Percentiles rank a stretch among this genome's conserved stretches.
Conservation (phyloP, 2,797 vertebrate species). For the Pelodytes ibericus region DNA sequence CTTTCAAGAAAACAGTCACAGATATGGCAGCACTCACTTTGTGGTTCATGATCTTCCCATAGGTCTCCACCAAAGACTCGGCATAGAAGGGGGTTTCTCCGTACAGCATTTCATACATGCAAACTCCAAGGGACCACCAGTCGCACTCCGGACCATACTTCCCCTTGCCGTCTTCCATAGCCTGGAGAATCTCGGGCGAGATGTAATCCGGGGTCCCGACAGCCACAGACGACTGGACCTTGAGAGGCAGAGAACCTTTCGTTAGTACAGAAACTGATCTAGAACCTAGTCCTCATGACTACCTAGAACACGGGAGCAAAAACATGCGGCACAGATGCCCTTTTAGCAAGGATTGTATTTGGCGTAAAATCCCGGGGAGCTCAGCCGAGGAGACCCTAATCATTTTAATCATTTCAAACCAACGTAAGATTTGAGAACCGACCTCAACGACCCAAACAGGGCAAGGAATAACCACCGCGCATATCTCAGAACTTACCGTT, state of each 20-base stretch:
- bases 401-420: too few relatives aligned
- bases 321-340: too few relatives aligned
- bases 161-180: conserved; percentile 98
- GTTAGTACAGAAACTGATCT: too few relatives aligned
- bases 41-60: conserved; percentile 99
- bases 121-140: conserved; percentile 99
- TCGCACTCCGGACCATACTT: conserved; percentile 98
- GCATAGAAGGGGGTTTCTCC: conserved; percentile 99
- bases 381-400: too few relatives aligned
- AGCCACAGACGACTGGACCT: conserved; percentile 98
- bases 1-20: too few relatives aligned
- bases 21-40: conserved; percentile 81
- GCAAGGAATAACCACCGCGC: too few relatives aligned
- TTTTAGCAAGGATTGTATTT: too few relatives aligned
- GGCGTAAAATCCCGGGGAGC: too few relatives aligned
- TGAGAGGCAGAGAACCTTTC: conserved; percentile 51
- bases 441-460: too few relatives aligned
- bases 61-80: conserved; percentile 97
- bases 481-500: conserved; percentile 78
- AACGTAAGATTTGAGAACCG: too few relatives aligned
- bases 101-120: conserved; percentile 99
- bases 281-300: too few relatives aligned
- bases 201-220: conserved; percentile 98
- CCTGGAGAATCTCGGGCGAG: conserved; percentile 97
- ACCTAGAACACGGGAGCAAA: too few relatives aligned